Base-by-base conservation (phyloP, 2,888 invertebrate species). In the Trachelus stipa region DNA sequence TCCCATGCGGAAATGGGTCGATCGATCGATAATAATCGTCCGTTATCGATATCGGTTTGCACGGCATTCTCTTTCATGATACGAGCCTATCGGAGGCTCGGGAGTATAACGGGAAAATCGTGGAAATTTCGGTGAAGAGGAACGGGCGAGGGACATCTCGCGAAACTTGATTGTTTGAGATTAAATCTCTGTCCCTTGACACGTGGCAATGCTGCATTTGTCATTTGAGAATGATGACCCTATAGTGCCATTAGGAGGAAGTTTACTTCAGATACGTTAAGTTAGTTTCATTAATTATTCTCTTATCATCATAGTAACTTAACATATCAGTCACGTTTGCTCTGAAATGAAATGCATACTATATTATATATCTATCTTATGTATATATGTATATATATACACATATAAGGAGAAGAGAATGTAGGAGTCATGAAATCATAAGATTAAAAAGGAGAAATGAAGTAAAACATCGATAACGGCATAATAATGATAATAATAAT, bases 201-300 rank as follows among this genome's bases (percentile, higher is more conserved):
- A 56, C 56, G 56, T 56, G 23, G 56, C 23, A 56, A 56, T 11
- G 31, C 31, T 33, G 71, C 71, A 71, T 71, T 71, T 71, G 71
- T 31, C 71, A 71, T 71, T 33, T 71, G 71, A 31, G 33, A 71
- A 31, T 71, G 31, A 71, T 33, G 71, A 33, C 3, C 71, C 33
- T 33, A 9, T 9, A 31, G 12, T 31, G 71, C 71, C 71, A 33
- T 71, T 33, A 33, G 31, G 33, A 31, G 12, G 12, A 71, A 33
- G 12, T 71, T 71, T 12, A 71, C 71, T 71, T 30, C 2, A 1
- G 31, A 12, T 33, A 31, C 31, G 12, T 71, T 71, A 71, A 71
- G 31, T 71, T 71, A 12, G 31, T 12, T 33, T 71, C 71, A 71
- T 71, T 71, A 71, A 71, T 71, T 71, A 71, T 71, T 15, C 71